Percentiles rank a stretch among this genome's conserved stretches.
phyloP scores from a whole-genome alignment of 37 sponge, comb jelly and placozoan species.

The Mnemiopsis leidyi region DNA sequence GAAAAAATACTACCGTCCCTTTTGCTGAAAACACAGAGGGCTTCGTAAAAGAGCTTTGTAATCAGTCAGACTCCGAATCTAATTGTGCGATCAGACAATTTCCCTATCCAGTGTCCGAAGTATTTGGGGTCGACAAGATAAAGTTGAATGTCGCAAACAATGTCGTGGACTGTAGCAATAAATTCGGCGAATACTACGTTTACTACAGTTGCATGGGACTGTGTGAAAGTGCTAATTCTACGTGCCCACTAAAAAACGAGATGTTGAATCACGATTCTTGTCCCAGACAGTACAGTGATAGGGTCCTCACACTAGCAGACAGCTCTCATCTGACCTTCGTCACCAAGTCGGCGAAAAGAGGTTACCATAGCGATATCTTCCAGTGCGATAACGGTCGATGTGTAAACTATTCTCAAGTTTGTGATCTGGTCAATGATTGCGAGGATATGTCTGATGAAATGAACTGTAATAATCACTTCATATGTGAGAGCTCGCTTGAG shows the following conservation, averaged over 20 bases:
- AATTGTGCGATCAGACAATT: not conserved
- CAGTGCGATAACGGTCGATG: not conserved
- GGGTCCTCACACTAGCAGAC: not conserved
- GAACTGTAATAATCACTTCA: not conserved
- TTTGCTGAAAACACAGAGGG: not conserved
- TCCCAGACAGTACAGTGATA: not conserved
- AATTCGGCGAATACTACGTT: not conserved
- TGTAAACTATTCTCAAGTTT: not conserved
- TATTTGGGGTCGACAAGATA: not conserved
- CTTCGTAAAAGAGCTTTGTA: not conserved
- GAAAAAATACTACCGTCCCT: not conserved
- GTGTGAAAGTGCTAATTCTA: not conserved
- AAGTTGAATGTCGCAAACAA: not conserved
- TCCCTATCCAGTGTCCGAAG: not conserved
- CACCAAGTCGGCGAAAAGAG: not conserved
- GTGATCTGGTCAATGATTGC: slow-evolving; percentile 12
- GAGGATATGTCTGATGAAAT: not conserved
- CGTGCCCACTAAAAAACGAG: not conserved
- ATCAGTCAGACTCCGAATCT: not conserved
- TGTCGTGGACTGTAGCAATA: not conserved
- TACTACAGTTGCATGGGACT: not conserved
- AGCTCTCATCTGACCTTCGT: not conserved
- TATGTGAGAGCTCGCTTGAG: not conserved
- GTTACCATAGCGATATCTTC: not conserved
- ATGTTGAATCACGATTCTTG: not conserved